Evolutionary conservation across 2,888 invertebrate species (phyloP).

Genomic region (Apantesis nais): DNA sequence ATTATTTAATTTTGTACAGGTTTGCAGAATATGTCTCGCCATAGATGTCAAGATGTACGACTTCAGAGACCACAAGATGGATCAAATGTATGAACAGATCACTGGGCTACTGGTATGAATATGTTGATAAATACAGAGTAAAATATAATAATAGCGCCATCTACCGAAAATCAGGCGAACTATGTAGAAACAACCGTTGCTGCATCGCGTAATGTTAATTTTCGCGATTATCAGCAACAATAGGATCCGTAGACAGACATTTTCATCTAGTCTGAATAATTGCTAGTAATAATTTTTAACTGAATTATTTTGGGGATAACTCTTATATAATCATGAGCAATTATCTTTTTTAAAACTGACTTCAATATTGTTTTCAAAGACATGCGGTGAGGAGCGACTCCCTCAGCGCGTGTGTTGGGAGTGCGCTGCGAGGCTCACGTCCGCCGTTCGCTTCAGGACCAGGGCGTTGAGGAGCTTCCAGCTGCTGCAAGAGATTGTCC

Average conservation of each 20-base stretch:
- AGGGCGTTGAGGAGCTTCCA: constrained; percentile 57
- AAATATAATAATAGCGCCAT: not conserved
- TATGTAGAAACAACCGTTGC: not conserved
- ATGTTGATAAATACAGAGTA: not conserved
- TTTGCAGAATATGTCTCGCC: constrained; percentile 68
- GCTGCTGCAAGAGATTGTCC: constrained; percentile 53
- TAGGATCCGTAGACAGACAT: too few species aligned
- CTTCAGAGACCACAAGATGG: constrained; percentile 56
- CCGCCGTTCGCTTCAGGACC: constrained; percentile 50
- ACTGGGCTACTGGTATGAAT: constrained; percentile 63
- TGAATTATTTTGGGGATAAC: too few species aligned
- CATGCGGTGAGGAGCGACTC: constrained; percentile 55
- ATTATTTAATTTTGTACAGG: constrained; percentile 48
- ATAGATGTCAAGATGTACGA: constrained; percentile 64
- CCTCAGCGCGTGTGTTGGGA: constrained; percentile 74
- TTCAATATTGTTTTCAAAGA: too few species aligned
- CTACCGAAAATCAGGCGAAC: not conserved
- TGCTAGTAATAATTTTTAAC: too few species aligned
- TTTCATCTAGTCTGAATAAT: too few species aligned
- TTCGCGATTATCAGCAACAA: not conserved
- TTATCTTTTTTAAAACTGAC: too few species aligned
- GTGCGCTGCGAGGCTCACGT: constrained; percentile 58
- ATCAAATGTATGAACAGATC: constrained; percentile 59
- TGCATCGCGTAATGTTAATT: not conserved
- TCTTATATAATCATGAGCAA: too few species aligned